Evolutionary conservation across 2,113 vertebrate genomes (phyloP), one percentile per base, ranked within the genome.

Genomic region (Ictalurus punctatus): DNA sequence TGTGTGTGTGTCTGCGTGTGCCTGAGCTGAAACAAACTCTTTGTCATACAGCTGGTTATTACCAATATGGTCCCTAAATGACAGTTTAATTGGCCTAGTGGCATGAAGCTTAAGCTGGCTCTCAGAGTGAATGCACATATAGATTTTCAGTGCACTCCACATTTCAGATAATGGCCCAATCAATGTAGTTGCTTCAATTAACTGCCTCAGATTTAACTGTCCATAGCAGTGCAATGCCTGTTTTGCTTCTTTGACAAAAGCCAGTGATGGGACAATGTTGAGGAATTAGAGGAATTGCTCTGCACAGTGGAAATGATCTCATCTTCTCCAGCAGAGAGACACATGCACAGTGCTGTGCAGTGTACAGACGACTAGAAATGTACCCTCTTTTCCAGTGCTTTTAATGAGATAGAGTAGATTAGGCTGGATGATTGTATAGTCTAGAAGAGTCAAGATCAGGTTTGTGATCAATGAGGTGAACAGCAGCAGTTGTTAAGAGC

Each of bases 101-200:
- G 84, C 65, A 30, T 65, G 61, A 80, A 40, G 63, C 69, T 34
- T 83, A 23, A 34, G 21, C 76, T 90, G 83, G 52, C 84, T 84
- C 52, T 19, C 8, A 7, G 30, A 74, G 58, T 88, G 71, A 86
- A 85, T 76, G 87, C 59, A 27, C 27, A 73, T 90, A 90, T 91
- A 52, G 85, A 90, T 91, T 90, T 88, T 88, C 67, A 40, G 63
- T 74, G 78, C n/a, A 25, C 34, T 88, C 25, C 88, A 48, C 48
- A 40, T 78, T 78, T 80, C 88, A 89, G 83, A 85, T 91, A 90
- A 89, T 16, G 21, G 25, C 19, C 85, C 83, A 84, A 83, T 92
- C 79, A 83, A 86, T 86, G 73, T 25, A 14, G 17, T 34, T n/a
- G 23, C 88, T 83, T 88, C 73, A 71, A 73, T 85, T 87, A 86